Evolutionary conservation across 2,113 vertebrate genomes (phyloP).

Genomic region (Ailuropoda melanoleuca): DNA sequence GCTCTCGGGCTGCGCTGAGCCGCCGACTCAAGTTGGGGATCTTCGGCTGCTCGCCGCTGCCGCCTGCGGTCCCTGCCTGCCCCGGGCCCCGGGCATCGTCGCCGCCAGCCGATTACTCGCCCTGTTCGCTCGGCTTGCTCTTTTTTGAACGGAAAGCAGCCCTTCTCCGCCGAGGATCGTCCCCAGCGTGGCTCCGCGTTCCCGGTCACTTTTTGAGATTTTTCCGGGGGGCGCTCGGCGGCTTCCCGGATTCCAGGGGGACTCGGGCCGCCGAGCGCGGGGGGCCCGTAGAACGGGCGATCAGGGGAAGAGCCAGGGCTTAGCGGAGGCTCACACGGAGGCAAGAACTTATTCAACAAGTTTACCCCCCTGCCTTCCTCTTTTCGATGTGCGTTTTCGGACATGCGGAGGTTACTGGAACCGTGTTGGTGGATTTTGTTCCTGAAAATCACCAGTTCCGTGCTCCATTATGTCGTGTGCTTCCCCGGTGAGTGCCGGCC

Average conservation of each 20-base stretch:
- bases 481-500: slow-evolving; percentile 93
- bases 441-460: slow-evolving; percentile 88
- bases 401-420: slow-evolving; percentile 97
- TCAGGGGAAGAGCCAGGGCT: slow-evolving; percentile 41
- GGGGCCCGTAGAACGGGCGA: slow-evolving; percentile 10
- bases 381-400: slow-evolving; percentile 92
- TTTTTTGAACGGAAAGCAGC: slow-evolving; percentile 20
- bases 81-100: slow-evolving; percentile 33
- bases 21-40: slow-evolving; percentile 73
- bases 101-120: not conserved
- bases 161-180: slow-evolving; percentile 47
- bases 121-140: not conserved
- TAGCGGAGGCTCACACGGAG: slow-evolving; percentile 68
- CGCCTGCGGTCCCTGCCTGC: slow-evolving; percentile 52
- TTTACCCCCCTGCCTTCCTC: slow-evolving; percentile 82
- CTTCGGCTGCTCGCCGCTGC: slow-evolving; percentile 49
- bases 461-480: slow-evolving; percentile 92
- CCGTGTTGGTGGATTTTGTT: slow-evolving; percentile 96
- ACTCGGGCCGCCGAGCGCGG: slow-evolving; percentile 9
- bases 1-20: slow-evolving; percentile 56
- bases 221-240: slow-evolving; percentile 51
- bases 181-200: slow-evolving; percentile 54
- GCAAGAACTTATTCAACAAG: slow-evolving; percentile 88
- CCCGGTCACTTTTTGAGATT: slow-evolving; percentile 70
- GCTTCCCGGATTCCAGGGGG: slow-evolving; percentile 59